Conservation (phyloP, 1,140 invertebrate genomes). For the Heliothis subflexa region DNA sequence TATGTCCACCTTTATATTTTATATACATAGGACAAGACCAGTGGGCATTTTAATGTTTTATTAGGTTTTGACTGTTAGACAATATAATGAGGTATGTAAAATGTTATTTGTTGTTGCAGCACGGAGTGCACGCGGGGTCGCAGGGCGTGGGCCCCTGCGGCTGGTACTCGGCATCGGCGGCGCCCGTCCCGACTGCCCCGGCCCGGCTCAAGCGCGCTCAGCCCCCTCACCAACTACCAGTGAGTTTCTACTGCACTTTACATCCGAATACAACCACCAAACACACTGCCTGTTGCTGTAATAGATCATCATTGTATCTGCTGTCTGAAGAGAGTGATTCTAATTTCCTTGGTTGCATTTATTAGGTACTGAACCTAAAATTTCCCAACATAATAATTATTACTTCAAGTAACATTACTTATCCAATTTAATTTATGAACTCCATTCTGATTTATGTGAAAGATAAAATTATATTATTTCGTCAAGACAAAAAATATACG, state of each 20-base stretch:
- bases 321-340: background rate
- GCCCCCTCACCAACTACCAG: slow-evolving; percentile 77
- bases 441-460: slow-evolving; percentile 11
- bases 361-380: background rate
- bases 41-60: no score
- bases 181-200: slow-evolving; percentile 77
- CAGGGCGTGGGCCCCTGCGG: slow-evolving; percentile 77
- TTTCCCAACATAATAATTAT: slow-evolving; percentile 19
- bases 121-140: slow-evolving; percentile 75
- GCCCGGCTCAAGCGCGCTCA: slow-evolving; percentile 75
- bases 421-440: slow-evolving; percentile 24
- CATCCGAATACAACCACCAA: background rate
- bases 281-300: no score
- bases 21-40: no score
- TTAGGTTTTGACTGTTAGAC: no score
- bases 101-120: slow-evolving; percentile 57
- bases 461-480: slow-evolving; percentile 23
- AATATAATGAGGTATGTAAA: background rate
- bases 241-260: slow-evolving; percentile 47
- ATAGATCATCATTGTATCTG: no score
- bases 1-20: no score
- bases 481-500: slow-evolving; percentile 10
- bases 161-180: slow-evolving; percentile 79
- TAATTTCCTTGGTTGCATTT: background rate
- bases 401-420: slow-evolving; percentile 6